These are phyloP conservation scores for Apostichopus parvimensis DNA, from an alignment of 35 echinoderm and acorn worm species.

Conservation along the genomic window DNA sequence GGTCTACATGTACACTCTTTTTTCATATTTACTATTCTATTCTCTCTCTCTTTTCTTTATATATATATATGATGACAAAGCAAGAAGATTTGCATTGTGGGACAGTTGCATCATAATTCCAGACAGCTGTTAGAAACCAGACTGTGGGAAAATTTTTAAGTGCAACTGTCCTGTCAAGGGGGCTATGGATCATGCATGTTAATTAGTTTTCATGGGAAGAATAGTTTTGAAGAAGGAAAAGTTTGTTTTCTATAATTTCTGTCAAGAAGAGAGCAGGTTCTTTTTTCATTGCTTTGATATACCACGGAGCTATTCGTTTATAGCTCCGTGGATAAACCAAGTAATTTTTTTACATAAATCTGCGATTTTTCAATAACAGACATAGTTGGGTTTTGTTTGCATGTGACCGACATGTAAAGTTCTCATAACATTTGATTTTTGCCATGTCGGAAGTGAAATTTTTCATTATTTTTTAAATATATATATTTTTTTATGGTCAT, in stretches of 20 bases:
- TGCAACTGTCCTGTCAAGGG: constrained; percentile 16
- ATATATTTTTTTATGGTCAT: too few relatives aligned
- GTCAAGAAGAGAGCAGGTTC: too few relatives aligned
- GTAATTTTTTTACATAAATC: too few relatives aligned
- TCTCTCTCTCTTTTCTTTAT: neutral
- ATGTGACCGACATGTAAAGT: too few relatives aligned
- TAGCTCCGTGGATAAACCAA: too few relatives aligned
- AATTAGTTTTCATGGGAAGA: neutral
- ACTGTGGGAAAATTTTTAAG: constrained; percentile 25
- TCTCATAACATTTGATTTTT: too few relatives aligned
- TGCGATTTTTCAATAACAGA: too few relatives aligned
- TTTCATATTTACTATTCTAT: neutral
- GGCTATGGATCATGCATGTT: neutral
- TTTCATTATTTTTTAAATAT: too few relatives aligned
- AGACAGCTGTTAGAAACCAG: constrained; percentile 10
- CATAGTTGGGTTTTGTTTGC: too few relatives aligned
- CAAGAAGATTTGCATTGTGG: constrained; percentile 12
- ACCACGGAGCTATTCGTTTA: too few relatives aligned
- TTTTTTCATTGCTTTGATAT: too few relatives aligned
- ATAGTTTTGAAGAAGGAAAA: neutral
- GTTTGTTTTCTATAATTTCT: neutral
- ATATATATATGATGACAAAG: neutral
- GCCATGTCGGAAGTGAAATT: too few relatives aligned
- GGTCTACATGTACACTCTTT: constrained; percentile 6
- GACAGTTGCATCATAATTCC: constrained; percentile 15